These are phyloP conservation scores for Chloropsis hardwickii DNA, from an alignment of 2,113 vertebrate genomes.

Conservation along the genomic window DNA sequence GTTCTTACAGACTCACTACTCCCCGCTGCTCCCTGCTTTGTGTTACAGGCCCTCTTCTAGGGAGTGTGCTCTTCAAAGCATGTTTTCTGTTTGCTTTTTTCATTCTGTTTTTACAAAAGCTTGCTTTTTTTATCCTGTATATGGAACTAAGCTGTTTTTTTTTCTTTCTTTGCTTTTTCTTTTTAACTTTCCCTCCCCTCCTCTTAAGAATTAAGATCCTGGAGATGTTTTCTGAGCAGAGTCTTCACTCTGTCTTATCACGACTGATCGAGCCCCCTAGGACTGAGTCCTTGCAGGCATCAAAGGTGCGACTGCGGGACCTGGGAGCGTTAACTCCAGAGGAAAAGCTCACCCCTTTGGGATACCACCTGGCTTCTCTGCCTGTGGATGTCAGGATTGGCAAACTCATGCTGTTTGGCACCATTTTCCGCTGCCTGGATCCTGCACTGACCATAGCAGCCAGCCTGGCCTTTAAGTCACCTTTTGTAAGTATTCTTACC, in stretches of 20 bases:
- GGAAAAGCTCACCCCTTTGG: conserved; percentile 90
- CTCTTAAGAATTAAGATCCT: conserved; percentile 90
- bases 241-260: conserved; percentile 85
- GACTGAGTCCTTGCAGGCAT: conserved; percentile 78
- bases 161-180: not conserved
- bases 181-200: not conserved
- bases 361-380: conserved; percentile 94
- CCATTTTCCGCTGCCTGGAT: conserved; percentile 96
- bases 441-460: conserved; percentile 95
- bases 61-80: not conserved
- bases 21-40: not conserved
- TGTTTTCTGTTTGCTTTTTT: not conserved
- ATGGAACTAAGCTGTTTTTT: not conserved
- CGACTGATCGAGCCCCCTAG: conserved; percentile 89
- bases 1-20: not conserved
- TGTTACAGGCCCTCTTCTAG: not conserved
- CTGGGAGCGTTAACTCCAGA: conserved; percentile 87
- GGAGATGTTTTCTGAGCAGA: conserved; percentile 84
- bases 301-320: conserved; percentile 88
- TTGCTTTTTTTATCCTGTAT: not conserved
- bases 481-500: conserved; percentile 84
- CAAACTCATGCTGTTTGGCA: conserved; percentile 95
- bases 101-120: not conserved
- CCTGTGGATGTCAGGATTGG: conserved; percentile 96
- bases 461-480: conserved; percentile 93